phyloP scores from a whole-genome alignment of 1,140 invertebrate species.

The Trichonephila clavata region DNA sequence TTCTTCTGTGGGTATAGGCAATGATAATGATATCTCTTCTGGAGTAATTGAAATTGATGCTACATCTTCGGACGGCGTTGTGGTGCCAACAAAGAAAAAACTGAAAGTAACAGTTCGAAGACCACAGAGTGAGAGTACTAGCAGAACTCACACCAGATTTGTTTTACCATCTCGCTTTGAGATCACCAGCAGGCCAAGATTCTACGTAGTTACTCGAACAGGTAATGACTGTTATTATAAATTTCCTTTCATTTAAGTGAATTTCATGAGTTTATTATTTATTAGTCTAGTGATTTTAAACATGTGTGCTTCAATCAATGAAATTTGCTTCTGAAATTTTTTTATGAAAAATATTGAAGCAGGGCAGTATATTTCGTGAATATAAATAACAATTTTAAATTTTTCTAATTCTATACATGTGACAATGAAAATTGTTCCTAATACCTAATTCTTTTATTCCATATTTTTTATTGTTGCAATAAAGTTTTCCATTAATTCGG shows the following conservation, averaged over 20 bases:
- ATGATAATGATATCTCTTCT: slow-evolving; percentile 23
- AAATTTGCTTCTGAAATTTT: background rate
- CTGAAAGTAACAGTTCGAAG: slow-evolving; percentile 73
- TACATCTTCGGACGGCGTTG: background rate
- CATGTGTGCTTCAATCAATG: background rate
- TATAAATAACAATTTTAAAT: no score
- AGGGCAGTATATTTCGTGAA: no score
- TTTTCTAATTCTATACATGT: no score
- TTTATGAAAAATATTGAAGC: no score
- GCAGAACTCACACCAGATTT: slow-evolving; percentile 76
- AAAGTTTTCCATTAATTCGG: no score
- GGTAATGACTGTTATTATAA: slow-evolving; percentile 41
- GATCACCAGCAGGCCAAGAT: slow-evolving; percentile 75
- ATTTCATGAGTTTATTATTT: background rate
- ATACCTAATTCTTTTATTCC: no score
- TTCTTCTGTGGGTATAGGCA: background rate
- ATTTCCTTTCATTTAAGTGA: background rate
- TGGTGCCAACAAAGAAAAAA: slow-evolving; percentile 47
- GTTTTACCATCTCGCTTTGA: slow-evolving; percentile 72
- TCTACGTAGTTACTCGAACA: slow-evolving; percentile 78
- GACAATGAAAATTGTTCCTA: no score
- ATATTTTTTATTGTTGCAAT: no score
- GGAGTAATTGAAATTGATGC: slow-evolving; percentile 46
- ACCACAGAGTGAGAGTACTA: slow-evolving; percentile 67
- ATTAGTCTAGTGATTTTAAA: background rate